These are phyloP conservation scores for Rhodophaea formosa DNA, from an alignment of 2,888 invertebrate species.

Conservation along the genomic window DNA sequence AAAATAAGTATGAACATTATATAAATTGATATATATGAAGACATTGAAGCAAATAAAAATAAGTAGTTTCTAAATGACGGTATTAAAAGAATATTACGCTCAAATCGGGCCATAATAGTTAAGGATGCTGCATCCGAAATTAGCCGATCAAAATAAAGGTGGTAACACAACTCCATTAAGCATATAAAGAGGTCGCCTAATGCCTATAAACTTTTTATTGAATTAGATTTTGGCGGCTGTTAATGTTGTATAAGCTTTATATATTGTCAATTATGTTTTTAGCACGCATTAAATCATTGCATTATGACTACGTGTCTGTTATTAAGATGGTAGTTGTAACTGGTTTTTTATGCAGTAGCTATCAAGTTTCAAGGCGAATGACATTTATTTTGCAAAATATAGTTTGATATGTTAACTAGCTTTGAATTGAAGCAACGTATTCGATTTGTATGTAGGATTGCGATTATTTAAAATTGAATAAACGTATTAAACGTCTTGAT, in stretches of 20 bases:
- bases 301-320: neutral
- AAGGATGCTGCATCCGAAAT: no score
- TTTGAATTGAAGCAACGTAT: no score
- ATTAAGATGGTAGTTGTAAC: neutral
- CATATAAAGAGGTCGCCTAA: neutral
- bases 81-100: no score
- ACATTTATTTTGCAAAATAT: neutral
- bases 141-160: neutral
- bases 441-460: no score
- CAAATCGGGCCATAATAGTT: no score
- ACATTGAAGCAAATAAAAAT: no score
- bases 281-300: neutral
- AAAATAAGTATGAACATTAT: no score
- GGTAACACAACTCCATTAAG: neutral
- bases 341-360: neutral
- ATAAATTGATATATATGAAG: no score
- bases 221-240: neutral
- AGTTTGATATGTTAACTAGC: neutral
- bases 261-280: neutral
- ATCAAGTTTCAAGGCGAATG: slow-evolving; percentile 18
- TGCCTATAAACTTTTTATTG: neutral
- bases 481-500: no score
- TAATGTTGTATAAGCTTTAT: neutral
- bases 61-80: no score
- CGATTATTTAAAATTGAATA: no score